Evolutionary conservation across 2,797 vertebrate genomes (phyloP).

Genomic region (Microctenopoma stevenorrisi): DNA sequence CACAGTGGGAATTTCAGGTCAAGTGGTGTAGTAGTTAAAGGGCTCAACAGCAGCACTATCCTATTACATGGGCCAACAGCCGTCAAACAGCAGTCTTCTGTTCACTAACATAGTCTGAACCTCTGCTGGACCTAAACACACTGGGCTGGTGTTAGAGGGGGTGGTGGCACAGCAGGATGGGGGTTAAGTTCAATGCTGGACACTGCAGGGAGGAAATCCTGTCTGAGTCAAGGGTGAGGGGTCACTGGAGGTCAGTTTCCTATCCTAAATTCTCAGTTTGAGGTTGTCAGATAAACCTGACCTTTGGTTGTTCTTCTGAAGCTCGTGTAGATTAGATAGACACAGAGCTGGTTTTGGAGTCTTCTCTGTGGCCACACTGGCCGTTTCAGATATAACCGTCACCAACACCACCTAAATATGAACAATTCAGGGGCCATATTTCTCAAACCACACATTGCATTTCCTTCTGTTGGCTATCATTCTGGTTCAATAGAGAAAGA

Average conservation of each 20-base stretch:
- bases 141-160: constrained; percentile 29
- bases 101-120: constrained; percentile 51
- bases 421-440: constrained; percentile 37
- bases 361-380: constrained; percentile 11
- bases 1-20: constrained; percentile 63
- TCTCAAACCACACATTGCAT: constrained; percentile 59
- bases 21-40: constrained; percentile 65
- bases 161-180: constrained; percentile 52
- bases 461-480: constrained; percentile 69
- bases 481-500: constrained; percentile 68
- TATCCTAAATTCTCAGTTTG: constrained; percentile 67
- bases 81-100: constrained; percentile 68
- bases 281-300: constrained; percentile 68
- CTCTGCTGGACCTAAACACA: constrained; percentile 45
- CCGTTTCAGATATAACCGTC: no score
- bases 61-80: constrained; percentile 68
- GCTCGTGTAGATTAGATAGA: not conserved
- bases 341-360: constrained; percentile 23
- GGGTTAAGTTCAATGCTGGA: constrained; percentile 74
- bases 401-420: no score
- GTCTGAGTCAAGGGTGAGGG: constrained; percentile 58
- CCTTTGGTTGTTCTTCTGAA: constrained; percentile 37
- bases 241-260: constrained; percentile 53
- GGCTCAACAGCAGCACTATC: constrained; percentile 63
- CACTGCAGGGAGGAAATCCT: constrained; percentile 73